Evolutionary conservation across 2,797 vertebrate genomes (phyloP), one percentile per base, ranked within the genome.

Genomic region (Rhadinocentrus ornatus): DNA sequence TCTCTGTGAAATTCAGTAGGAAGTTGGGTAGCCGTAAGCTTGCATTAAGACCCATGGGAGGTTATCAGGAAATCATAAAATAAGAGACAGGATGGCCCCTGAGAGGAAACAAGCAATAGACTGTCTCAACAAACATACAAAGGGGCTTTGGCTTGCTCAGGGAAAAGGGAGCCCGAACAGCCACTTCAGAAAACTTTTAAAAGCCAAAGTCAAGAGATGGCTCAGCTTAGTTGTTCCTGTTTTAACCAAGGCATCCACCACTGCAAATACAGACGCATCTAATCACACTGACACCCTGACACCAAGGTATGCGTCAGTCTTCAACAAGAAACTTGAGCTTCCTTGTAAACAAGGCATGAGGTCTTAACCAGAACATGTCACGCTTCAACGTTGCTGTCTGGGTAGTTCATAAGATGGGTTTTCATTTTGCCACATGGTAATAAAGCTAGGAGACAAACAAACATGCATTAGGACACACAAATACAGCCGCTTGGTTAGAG

Each of bases 21-120:
- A 83, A 81, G 81, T 75, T 65, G 60, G 73, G 72, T 84, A 83
- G 89, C 90, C 70, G 16, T 83, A 76, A 91, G 90, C 88, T 73
- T 83, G 76, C 70, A 61, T 55, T 35, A 71, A 66, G 85, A 86
- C 91, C 89, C 82, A 59, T 68, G 92, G 91, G 90, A 91, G 82
- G 86, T 88, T 92, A 92, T 91, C 87, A 88, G 85, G 81, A 90
- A 91, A 91, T 92, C 90, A 88, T 76, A 84, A 89, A 91, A 90
- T 88, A 86, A 88, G 82, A 91, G 90, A 88, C 83, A 85, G 84
- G 80, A 86, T 77, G 61, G 77, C 87, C 71, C 81, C 73, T 78
- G 86, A 91, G 91, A 89, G 70, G 60, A 65, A 72, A 62, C 53
- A 4, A 83, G 84, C 78, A 87, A 86, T 77, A 89, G 82, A 87